Evolutionary conservation across 2,797 vertebrate species (phyloP), one percentile per base, ranked within the genome.

Genomic region (Hephaestus fuliginosus): DNA sequence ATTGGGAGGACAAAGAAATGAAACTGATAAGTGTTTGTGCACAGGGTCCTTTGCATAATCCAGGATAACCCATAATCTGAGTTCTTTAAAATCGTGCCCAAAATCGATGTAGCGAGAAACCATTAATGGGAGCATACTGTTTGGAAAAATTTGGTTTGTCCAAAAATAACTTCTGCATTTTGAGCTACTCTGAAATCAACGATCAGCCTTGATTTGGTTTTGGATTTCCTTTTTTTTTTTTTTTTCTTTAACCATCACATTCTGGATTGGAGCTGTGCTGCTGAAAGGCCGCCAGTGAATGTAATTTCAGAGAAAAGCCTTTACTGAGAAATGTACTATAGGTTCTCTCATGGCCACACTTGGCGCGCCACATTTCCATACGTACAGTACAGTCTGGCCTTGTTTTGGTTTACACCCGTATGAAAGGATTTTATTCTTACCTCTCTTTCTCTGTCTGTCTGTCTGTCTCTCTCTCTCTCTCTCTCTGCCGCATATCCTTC

Each of bases 1-100:
- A 95, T 92, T 90, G 93, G 89, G 92, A 95, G 95, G 95, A 96
- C 95, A 96, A 96, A 96, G 95, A 95, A 95, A 95, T 94, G 89
- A 95, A 95, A 95, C 89, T 89, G 95, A 96, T 96, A 96, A 96
- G 95, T 93, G 87, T 94, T 91, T 94, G 84, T 93, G 92, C 88
- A 88, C 85, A 69, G 90, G 89, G 88, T 92, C 91, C 86, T 96
- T 93, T 95, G 93, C 95, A 95, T 95, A 95, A 96, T 94, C 95
- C 93, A 93, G 91, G 91, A 94, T 95, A 94, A 95, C 93, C 89
- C 92, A 83, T 93, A 95, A 96, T 95, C 93, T 93, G 89, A 86
- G 84, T 88, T 91, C 86, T 93, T 90, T 89, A 83, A 93, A 93
- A 91, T 90, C 81, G 82, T 72, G 70, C 78, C 76, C 66, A 88